A percentile compares a stretch with the other conserved stretches of the same genome.
phyloP scores from a whole-genome alignment of 92 coral and sea anemone genomes.

The Zoanthus sansibaricus region DNA sequence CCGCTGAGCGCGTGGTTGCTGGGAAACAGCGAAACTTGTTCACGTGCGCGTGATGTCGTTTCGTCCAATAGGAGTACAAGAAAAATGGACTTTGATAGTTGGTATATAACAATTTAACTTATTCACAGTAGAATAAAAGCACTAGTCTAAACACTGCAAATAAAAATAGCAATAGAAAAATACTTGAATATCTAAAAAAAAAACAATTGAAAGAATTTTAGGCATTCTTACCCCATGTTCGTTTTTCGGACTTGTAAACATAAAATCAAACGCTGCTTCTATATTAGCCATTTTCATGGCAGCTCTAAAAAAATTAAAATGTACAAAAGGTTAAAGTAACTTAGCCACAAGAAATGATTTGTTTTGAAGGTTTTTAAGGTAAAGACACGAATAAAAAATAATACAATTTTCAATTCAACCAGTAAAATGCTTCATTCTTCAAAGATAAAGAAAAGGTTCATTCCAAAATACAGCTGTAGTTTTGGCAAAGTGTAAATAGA shows the following conservation, averaged over 20 bases:
- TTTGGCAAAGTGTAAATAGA: too few relatives aligned
- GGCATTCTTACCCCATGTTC: slow-evolving; percentile 74
- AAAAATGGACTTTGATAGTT: too few relatives aligned
- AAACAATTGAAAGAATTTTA: background rate
- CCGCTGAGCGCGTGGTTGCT: too few relatives aligned
- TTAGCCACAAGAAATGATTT: background rate
- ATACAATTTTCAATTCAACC: background rate
- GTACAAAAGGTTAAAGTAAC: background rate
- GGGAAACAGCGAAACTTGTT: too few relatives aligned
- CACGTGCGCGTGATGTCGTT: too few relatives aligned
- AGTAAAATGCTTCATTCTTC: background rate
- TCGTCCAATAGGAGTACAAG: too few relatives aligned
- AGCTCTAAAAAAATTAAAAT: slow-evolving; percentile 67
- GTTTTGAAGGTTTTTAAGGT: background rate
- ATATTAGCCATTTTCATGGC: slow-evolving; percentile 99
- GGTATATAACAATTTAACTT: too few relatives aligned
- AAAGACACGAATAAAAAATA: background rate
- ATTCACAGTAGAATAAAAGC: too few relatives aligned
- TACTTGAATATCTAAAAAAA: background rate
- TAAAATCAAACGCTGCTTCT: slow-evolving; percentile 97
- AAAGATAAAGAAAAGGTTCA: background rate
- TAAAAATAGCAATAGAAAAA: too few relatives aligned
- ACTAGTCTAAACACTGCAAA: too few relatives aligned
- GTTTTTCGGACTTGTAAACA: slow-evolving; percentile 91
- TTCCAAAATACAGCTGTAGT: background rate